A percentile compares a stretch with the other conserved stretches of the same genome.
Evolutionary conservation across 2,113 vertebrate species (phyloP).

Genomic region (Eptatretus burgeri): DNA sequence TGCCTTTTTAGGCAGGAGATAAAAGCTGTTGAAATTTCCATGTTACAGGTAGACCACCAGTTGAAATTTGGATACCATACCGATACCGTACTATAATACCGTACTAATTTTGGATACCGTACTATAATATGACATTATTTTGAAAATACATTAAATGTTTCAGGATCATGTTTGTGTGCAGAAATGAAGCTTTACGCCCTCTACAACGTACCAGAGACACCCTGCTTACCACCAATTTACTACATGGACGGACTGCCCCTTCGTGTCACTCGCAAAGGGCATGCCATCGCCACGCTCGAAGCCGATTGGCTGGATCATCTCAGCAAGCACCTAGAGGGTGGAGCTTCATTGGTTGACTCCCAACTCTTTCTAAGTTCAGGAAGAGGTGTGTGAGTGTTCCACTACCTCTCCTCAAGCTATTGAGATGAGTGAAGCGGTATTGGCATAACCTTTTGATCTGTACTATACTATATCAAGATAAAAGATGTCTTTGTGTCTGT

Average conservation of each 20-base stretch:
- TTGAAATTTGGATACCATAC: too few species aligned
- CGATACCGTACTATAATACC: too few species aligned
- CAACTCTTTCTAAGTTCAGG: conserved; percentile 12
- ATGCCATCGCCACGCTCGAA: conserved; percentile 46
- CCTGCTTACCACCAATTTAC: conserved; percentile 40
- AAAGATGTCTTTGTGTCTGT: too few species aligned
- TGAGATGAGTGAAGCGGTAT: too few species aligned
- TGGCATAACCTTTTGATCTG: too few species aligned
- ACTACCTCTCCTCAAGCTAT: too few species aligned
- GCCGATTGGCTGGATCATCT: conserved; percentile 87
- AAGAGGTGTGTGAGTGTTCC: neutral
- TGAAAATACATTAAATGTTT: too few species aligned
- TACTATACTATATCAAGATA: too few species aligned
- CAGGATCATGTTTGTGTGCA: conserved; percentile 11
- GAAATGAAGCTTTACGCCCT: conserved; percentile 39
- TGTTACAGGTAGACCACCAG: neutral
- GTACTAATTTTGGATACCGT: too few species aligned
- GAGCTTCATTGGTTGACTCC: conserved; percentile 63
- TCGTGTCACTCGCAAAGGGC: conserved; percentile 55
- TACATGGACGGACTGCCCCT: conserved; percentile 53
- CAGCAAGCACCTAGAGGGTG: conserved; percentile 56
- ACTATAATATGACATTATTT: too few species aligned
- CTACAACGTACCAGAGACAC: conserved; percentile 49
- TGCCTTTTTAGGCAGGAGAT: neutral
- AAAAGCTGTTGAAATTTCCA: neutral